These are phyloP conservation scores for Bombus breviceps DNA, from an alignment of 1,140 invertebrate species.

Conservation along the genomic window DNA sequence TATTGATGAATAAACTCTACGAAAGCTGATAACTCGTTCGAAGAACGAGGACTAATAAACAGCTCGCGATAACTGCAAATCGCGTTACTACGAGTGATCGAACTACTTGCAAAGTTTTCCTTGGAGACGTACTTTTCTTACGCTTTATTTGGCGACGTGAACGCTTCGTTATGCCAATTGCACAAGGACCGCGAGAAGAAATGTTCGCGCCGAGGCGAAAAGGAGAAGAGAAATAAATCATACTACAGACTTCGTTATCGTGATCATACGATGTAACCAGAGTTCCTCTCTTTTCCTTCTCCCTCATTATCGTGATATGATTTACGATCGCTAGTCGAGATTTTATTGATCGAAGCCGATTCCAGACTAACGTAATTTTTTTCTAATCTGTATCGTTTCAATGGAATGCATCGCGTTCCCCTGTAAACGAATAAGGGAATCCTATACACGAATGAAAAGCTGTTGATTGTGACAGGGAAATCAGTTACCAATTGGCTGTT, in stretches of 20 bases:
- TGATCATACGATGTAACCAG: not conserved
- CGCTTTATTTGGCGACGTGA: not conserved
- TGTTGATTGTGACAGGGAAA: not conserved
- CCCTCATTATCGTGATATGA: constrained; percentile 37
- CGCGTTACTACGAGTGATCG: not conserved
- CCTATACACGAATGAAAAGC: not conserved
- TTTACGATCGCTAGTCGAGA: constrained; percentile 20
- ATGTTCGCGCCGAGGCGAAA: not conserved
- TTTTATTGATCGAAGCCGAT: constrained; percentile 6
- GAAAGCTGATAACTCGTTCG: not conserved
- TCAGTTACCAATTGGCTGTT: not conserved
- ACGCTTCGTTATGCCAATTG: constrained; percentile 17
- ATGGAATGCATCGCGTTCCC: not conserved
- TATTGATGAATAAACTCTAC: not conserved
- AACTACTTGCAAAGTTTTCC: not conserved
- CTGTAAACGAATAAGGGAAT: constrained; percentile 12
- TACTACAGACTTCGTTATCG: constrained; percentile 36
- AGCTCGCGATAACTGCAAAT: not conserved
- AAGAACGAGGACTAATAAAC: not conserved
- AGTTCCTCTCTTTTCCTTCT: not conserved
- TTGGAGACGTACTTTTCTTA: not conserved
- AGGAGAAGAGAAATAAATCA: constrained; percentile 37
- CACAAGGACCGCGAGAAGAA: not conserved
- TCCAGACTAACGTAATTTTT: constrained; percentile 2
- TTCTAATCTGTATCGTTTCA: not conserved